Evolutionary conservation across 2,113 vertebrate genomes (phyloP).

Genomic region (Cynoglossus semilaevis): DNA sequence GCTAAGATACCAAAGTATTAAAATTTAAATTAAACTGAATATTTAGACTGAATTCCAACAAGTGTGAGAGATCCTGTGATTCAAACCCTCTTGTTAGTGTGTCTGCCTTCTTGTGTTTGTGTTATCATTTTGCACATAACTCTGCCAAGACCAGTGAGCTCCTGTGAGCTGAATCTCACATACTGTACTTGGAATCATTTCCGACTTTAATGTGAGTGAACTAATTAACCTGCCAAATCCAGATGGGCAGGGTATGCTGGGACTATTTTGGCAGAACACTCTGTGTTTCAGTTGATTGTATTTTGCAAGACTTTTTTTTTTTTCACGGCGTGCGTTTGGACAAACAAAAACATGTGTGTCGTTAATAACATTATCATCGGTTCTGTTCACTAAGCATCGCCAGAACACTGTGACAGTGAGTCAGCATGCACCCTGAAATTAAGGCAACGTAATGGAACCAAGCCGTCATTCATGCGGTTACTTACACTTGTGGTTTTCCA

Average conservation of each 20-base stretch:
- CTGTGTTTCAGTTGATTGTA: slow-evolving; percentile 9
- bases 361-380: background rate
- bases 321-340: background rate
- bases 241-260: background rate
- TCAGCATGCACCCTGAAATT: too few species aligned
- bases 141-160: slow-evolving; percentile 30
- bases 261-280: slow-evolving; percentile 6
- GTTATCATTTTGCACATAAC: slow-evolving; percentile 17
- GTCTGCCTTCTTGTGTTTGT: slow-evolving; percentile 30
- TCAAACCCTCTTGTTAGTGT: slow-evolving; percentile 1
- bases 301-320: background rate
- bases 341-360: background rate
- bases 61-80: background rate
- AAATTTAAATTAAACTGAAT: too few species aligned
- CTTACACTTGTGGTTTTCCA: background rate
- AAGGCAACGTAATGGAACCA: background rate
- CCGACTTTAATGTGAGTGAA: slow-evolving; percentile 3
- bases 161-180: slow-evolving; percentile 16
- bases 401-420: background rate
- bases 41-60: too few species aligned
- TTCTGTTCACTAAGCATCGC: background rate
- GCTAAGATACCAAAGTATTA: too few species aligned
- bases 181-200: slow-evolving; percentile 23
- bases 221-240: slow-evolving; percentile 21
- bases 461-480: background rate